A percentile compares a stretch with the other conserved stretches of the same genome.
Conservation (phyloP, 2,113 vertebrate genomes). For the Seriola quinqueradiata region DNA sequence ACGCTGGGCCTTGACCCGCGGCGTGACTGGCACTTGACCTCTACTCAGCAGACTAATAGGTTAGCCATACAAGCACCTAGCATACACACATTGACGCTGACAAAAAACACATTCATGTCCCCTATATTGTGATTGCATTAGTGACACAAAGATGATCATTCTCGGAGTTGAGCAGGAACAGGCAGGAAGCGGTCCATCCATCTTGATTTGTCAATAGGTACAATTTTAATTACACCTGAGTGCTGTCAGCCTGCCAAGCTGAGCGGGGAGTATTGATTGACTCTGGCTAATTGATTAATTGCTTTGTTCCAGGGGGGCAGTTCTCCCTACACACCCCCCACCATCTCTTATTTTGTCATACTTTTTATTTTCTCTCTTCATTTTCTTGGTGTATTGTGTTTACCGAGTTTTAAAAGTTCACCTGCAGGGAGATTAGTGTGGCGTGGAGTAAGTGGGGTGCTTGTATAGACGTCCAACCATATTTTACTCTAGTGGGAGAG, state of each 20-base stretch:
- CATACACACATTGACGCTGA: background rate
- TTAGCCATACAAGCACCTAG: background rate
- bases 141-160: constrained; percentile 55
- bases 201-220: constrained; percentile 86
- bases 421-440: background rate
- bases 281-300: constrained; percentile 85
- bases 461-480: constrained; percentile 29
- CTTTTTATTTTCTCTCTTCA: constrained; percentile 17
- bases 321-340: constrained; percentile 26
- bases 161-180: constrained; percentile 38
- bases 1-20: constrained; percentile 48
- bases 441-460: background rate
- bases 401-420: constrained; percentile 22
- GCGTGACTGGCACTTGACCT: constrained; percentile 49
- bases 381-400: constrained; percentile 18
- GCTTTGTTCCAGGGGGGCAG: constrained; percentile 64
- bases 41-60: constrained; percentile 13
- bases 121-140: background rate
- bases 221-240: constrained; percentile 88
- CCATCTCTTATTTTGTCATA: constrained; percentile 49
- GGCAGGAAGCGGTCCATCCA: constrained; percentile 76
- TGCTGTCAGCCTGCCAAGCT: constrained; percentile 81
- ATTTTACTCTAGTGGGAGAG: constrained; percentile 38
- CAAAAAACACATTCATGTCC: background rate
- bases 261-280: constrained; percentile 76